Percentiles rank a stretch among this genome's conserved stretches.
These are phyloP conservation scores for Hanleya hanleyi DNA, from an alignment of 2,888 invertebrate genomes.

Conservation along the genomic window DNA sequence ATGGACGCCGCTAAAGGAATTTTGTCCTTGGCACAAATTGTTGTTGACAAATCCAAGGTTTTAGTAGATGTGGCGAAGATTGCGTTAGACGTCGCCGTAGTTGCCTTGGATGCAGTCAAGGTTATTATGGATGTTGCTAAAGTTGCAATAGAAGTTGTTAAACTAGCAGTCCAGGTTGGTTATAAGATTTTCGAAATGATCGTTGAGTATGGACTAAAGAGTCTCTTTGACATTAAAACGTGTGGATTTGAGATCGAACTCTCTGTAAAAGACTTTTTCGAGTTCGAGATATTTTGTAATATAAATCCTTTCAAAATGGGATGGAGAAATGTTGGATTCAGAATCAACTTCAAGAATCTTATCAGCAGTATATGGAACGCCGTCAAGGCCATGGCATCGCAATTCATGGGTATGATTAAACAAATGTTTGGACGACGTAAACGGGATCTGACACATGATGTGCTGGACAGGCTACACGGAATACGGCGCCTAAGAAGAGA, in stretches of 20 bases:
- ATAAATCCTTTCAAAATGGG: slow-evolving; percentile 10
- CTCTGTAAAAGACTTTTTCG: not conserved
- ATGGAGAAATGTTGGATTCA: slow-evolving; percentile 6
- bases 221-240: not conserved
- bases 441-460: not conserved
- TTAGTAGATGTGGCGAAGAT: not conserved
- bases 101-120: not conserved
- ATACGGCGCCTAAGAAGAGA: not conserved
- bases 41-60: not conserved
- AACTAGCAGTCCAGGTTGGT: slow-evolving; percentile 13
- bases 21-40: not conserved
- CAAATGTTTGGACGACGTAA: slow-evolving; percentile 1
- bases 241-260: slow-evolving; percentile 10
- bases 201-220: slow-evolving; percentile 2
- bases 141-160: not conserved
- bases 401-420: slow-evolving; percentile 31
- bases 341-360: slow-evolving; percentile 13
- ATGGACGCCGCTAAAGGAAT: not conserved
- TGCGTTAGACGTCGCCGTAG: not conserved
- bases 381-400: not conserved
- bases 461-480: not conserved
- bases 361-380: slow-evolving; percentile 4
- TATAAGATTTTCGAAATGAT: slow-evolving; percentile 2
- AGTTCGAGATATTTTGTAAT: slow-evolving; percentile 11
- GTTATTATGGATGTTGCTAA: not conserved